Percentiles rank a stretch among this genome's conserved stretches.
These are phyloP conservation scores for Actinernus sp. DNA, from an alignment of 92 coral and sea anemone species.

Conservation along the genomic window DNA sequence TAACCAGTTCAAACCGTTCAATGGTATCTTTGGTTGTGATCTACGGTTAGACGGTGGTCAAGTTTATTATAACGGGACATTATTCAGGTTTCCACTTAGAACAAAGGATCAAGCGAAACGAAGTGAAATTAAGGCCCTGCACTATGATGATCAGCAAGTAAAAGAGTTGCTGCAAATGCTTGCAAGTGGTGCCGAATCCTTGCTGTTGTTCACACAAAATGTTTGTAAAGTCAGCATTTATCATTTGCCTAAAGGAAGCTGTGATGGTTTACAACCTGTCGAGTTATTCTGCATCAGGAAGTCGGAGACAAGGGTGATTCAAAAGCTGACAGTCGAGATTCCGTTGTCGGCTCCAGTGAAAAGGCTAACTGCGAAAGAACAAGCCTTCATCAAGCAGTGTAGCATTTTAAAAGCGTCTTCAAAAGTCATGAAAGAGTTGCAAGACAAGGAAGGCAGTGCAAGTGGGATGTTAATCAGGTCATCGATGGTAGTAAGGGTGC, in stretches of 20 bases:
- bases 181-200: conserved; percentile 59
- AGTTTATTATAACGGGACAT: conserved; percentile 72
- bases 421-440: conserved; percentile 1
- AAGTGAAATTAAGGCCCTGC: conserved; percentile 73
- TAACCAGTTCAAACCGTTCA: conserved; percentile 86
- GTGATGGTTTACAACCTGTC: conserved; percentile 32
- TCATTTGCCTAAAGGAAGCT: conserved; percentile 33
- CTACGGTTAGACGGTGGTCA: conserved; percentile 40
- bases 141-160: conserved; percentile 60
- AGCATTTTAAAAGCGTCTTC: conserved; percentile 68
- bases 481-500: conserved; percentile 27
- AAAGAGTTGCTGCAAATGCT: conserved; percentile 61
- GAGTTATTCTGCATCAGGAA: conserved; percentile 68
- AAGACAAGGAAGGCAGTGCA: background rate
- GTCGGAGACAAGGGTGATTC: conserved; percentile 16
- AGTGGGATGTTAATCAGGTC: conserved; percentile 19
- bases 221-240: conserved; percentile 65
- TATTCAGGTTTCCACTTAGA: conserved; percentile 89
- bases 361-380: conserved; percentile 36
- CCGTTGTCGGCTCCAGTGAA: conserved; percentile 43
- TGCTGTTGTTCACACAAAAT: conserved; percentile 87
- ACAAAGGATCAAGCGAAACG: conserved; percentile 67
- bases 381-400: conserved; percentile 55
- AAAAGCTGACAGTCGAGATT: conserved; percentile 25
- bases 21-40: conserved; percentile 91